These are phyloP conservation scores for Hyposoter dolosus DNA, from an alignment of 2,888 invertebrate species.

Conservation along the genomic window DNA sequence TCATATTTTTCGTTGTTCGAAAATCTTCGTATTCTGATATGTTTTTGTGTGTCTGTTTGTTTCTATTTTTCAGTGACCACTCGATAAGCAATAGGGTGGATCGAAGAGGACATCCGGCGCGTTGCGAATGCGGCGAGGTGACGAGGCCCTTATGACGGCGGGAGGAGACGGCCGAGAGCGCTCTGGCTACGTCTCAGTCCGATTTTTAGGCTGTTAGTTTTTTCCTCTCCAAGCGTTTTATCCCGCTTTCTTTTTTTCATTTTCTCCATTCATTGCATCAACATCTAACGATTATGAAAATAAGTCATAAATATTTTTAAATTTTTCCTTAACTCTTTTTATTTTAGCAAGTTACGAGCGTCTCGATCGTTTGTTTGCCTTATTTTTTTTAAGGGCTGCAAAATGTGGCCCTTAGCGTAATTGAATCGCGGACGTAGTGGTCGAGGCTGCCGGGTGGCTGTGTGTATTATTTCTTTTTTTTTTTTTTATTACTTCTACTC, in stretches of 20 bases:
- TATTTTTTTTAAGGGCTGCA: constrained; percentile 31
- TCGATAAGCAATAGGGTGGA: constrained; percentile 91
- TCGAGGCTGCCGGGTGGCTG: constrained; percentile 60
- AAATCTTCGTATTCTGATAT: not conserved
- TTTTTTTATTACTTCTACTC: not conserved
- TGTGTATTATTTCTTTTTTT: constrained; percentile 15
- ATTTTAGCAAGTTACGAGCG: not conserved
- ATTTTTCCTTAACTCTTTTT: not conserved
- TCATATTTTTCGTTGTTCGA: not conserved
- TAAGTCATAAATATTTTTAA: not conserved
- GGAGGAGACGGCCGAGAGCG: constrained; percentile 84
- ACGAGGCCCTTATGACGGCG: constrained; percentile 84
- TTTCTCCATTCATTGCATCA: constrained; percentile 6
- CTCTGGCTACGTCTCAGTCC: constrained; percentile 82
- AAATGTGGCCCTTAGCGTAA: constrained; percentile 67
- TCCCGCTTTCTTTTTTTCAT: constrained; percentile 34
- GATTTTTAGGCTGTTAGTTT: constrained; percentile 77
- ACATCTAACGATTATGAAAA: not conserved
- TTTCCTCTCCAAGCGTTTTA: constrained; percentile 49
- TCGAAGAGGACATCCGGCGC: constrained; percentile 80
- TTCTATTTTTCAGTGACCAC: constrained; percentile 87
- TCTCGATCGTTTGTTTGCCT: constrained; percentile 16
- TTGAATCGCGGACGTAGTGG: constrained; percentile 64
- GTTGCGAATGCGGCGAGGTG: constrained; percentile 82
- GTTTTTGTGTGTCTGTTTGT: not conserved